Conservation (phyloP, 2,113 vertebrate species). For the Synodontis membranacea region DNA sequence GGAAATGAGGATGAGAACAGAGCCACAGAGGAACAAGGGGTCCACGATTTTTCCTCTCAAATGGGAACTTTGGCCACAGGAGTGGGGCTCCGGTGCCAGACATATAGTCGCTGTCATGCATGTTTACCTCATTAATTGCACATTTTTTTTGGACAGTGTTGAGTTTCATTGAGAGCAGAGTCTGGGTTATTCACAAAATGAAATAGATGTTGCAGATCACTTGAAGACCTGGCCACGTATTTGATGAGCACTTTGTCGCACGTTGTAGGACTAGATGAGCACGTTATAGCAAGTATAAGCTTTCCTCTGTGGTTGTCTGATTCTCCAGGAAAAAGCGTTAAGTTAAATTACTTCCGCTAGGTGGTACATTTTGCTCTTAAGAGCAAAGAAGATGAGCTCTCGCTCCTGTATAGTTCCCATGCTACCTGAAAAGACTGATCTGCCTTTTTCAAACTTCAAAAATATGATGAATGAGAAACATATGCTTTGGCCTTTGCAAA, state of each 20-base stretch:
- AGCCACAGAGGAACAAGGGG: constrained; percentile 3
- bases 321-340: neutral
- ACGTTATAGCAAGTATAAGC: neutral
- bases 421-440: neutral
- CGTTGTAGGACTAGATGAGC: neutral
- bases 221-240: neutral
- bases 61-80: constrained; percentile 30
- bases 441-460: neutral
- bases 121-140: constrained; percentile 53
- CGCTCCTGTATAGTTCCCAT: neutral
- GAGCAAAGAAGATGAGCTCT: neutral
- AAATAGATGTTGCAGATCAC: constrained; percentile 27
- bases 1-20: constrained; percentile 21
- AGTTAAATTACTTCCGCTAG: neutral
- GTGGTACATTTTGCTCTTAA: constrained; percentile 2
- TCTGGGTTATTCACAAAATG: constrained; percentile 34
- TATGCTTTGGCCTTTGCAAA: neutral
- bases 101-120: constrained; percentile 39
- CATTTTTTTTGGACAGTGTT: constrained; percentile 48
- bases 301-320: neutral
- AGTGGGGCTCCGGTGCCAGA: constrained; percentile 28
- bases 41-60: neutral
- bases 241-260: constrained; percentile 34
- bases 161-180: constrained; percentile 28
- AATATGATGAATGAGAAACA: neutral